Percentiles rank a stretch among this genome's conserved stretches.
Conservation (phyloP, 2,888 invertebrate species). For the Hesperia comma region DNA sequence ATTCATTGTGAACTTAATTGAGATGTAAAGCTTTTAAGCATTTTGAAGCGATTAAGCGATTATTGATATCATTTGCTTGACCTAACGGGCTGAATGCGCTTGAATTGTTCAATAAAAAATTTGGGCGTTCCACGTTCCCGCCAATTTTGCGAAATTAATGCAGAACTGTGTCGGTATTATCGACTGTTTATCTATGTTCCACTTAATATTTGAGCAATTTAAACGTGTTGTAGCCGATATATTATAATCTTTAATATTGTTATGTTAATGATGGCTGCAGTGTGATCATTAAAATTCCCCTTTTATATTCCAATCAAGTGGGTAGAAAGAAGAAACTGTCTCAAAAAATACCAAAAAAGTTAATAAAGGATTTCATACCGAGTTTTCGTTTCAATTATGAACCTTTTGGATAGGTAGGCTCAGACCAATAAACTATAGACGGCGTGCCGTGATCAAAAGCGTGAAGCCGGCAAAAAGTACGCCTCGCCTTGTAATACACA, state of each 20-base stretch:
- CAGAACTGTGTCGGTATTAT: neutral
- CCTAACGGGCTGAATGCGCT: neutral
- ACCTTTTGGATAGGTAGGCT: neutral
- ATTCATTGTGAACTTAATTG: neutral
- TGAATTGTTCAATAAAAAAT: neutral
- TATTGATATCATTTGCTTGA: neutral
- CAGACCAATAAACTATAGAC: no score
- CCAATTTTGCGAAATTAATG: neutral
- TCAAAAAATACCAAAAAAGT: constrained; percentile 78
- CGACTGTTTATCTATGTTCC: neutral
- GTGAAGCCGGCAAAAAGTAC: no score
- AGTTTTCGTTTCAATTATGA: constrained; percentile 45
- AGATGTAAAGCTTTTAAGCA: neutral
- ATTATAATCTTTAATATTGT: constrained; percentile 37
- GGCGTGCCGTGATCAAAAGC: no score
- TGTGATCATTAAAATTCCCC: constrained; percentile 42
- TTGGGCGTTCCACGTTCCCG: neutral
- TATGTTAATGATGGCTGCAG: constrained; percentile 28
- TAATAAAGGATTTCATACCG: constrained; percentile 77
- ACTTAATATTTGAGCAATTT: neutral
- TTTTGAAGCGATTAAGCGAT: neutral
- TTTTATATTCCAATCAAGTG: constrained; percentile 63
- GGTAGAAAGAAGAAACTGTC: constrained; percentile 63
- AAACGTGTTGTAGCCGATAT: constrained; percentile 28
- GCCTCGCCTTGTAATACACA: no score